Conservation (phyloP, 35 echinoderm and acorn worm genomes). For the Eucidaris tribuloides region DNA sequence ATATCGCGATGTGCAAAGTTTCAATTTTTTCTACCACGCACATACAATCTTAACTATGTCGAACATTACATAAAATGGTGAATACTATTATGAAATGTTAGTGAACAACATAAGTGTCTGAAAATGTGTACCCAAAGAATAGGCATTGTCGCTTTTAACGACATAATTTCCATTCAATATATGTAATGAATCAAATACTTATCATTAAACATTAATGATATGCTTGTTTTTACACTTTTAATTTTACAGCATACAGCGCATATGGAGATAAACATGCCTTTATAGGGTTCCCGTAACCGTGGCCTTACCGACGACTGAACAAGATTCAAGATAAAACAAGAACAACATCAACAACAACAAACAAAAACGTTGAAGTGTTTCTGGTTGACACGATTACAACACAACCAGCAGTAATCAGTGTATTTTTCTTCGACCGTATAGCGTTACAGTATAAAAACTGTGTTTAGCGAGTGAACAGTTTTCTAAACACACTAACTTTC, state of each 20-base stretch:
- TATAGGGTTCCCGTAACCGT: background rate
- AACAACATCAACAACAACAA: too few relatives aligned
- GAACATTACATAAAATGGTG: background rate
- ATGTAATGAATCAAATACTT: background rate
- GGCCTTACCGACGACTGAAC: too few relatives aligned
- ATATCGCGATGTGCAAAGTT: too few relatives aligned
- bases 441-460: too few relatives aligned
- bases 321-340: too few relatives aligned
- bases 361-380: too few relatives aligned
- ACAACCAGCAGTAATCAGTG: too few relatives aligned
- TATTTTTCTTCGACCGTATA: too few relatives aligned
- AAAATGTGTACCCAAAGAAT: background rate
- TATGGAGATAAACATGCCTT: background rate
- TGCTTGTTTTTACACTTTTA: background rate
- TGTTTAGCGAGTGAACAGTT: too few relatives aligned
- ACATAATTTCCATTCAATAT: background rate
- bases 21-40: too few relatives aligned
- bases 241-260: background rate
- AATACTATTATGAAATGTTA: background rate
- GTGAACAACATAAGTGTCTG: background rate
- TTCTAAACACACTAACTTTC: too few relatives aligned
- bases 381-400: too few relatives aligned
- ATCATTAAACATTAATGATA: background rate
- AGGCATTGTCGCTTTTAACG: background rate
- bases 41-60: background rate